Percentiles rank a stretch among this genome's conserved stretches.
These are phyloP conservation scores for Microplitis demolitor DNA, from an alignment of 1,140 invertebrate species.

Conservation along the genomic window DNA sequence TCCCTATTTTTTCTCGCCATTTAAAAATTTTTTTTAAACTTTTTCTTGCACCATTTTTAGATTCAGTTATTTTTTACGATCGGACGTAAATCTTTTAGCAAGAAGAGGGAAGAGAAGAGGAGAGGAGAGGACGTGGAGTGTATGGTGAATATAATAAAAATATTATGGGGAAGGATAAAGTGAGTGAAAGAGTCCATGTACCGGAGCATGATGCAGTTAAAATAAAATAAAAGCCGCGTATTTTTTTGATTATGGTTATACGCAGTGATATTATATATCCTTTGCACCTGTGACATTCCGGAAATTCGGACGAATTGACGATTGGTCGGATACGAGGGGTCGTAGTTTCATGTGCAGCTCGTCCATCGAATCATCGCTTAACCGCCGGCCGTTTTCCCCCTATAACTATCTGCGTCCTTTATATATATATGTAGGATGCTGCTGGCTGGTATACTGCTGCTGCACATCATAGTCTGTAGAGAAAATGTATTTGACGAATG, in stretches of 20 bases:
- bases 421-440: neutral
- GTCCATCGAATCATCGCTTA: constrained; percentile 17
- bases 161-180: too few species aligned
- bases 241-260: neutral
- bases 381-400: constrained; percentile 3
- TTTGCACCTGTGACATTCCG: constrained; percentile 24
- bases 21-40: neutral
- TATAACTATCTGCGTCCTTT: neutral
- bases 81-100: neutral
- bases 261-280: constrained; percentile 19
- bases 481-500: too few species aligned
- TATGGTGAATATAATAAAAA: too few species aligned
- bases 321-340: constrained; percentile 19
- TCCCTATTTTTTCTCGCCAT: neutral
- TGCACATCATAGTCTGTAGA: too few species aligned
- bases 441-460: too few species aligned
- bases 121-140: too few species aligned
- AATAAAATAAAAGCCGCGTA: constrained; percentile 6
- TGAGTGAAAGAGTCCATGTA: neutral
- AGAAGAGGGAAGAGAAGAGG: neutral
- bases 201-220: neutral
- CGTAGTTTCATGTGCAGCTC: neutral
- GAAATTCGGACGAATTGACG: constrained; percentile 27
- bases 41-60: neutral
- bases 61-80: neutral